phyloP scores from a whole-genome alignment of 2,888 invertebrate species.

The Diploptera punctata region DNA sequence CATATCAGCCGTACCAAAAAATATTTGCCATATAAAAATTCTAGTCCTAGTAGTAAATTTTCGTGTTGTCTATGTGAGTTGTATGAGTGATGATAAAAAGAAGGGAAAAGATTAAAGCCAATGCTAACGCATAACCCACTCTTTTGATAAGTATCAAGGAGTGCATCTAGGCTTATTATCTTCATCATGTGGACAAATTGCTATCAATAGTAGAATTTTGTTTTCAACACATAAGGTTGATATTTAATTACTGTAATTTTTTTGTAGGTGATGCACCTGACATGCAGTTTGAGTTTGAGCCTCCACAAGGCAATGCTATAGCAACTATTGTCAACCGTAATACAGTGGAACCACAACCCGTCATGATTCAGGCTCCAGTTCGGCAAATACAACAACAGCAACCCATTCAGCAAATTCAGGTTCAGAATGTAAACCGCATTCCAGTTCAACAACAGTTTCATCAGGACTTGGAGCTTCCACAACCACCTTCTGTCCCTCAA shows the following conservation, averaged over 20 bases:
- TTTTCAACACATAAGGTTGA: too few relatives aligned
- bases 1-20: too few relatives aligned
- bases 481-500: not conserved
- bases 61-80: too few relatives aligned
- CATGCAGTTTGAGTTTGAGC: not conserved
- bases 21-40: too few relatives aligned
- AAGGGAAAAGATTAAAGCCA: too few relatives aligned
- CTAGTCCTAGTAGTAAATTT: too few relatives aligned
- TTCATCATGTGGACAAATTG: too few relatives aligned
- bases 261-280: conserved; percentile 8
- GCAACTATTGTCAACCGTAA: conserved; percentile 44
- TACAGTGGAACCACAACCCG: conserved; percentile 36
- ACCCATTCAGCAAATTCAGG: not conserved
- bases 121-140: too few relatives aligned
- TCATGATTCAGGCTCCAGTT: not conserved
- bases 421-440: not conserved
- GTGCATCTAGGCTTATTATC: too few relatives aligned
- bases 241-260: not conserved
- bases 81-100: too few relatives aligned
- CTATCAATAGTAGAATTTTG: too few relatives aligned
- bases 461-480: not conserved
- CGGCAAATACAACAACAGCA: not conserved
- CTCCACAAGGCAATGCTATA: conserved; percentile 42
- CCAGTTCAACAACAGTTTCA: not conserved
- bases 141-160: too few relatives aligned